Evolutionary conservation across 2,888 invertebrate genomes (phyloP).

Genomic region (Antheraea assamensis): DNA sequence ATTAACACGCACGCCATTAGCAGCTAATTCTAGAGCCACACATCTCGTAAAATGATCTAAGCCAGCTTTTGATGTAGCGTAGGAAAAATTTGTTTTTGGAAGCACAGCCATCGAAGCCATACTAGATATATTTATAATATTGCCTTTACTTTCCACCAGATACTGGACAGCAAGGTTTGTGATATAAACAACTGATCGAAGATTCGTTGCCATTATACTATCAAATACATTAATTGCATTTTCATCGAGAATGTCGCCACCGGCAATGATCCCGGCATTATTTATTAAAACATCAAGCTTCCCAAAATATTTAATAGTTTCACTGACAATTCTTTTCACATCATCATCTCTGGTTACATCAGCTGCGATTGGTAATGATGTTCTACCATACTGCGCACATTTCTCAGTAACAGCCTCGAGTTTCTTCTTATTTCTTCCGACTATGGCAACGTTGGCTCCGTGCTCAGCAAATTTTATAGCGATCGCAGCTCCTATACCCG

Average conservation of each 20-base stretch:
- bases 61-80: slow-evolving; percentile 89
- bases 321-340: slow-evolving; percentile 68
- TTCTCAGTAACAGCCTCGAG: slow-evolving; percentile 34
- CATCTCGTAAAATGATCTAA: slow-evolving; percentile 94
- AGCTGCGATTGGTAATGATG: background rate
- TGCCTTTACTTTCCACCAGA: slow-evolving; percentile 36
- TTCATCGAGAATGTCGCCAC: slow-evolving; percentile 72
- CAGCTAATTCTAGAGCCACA: slow-evolving; percentile 88
- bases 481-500: slow-evolving; percentile 41
- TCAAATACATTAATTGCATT: slow-evolving; percentile 41
- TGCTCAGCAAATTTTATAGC: slow-evolving; percentile 34
- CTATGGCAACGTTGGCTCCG: slow-evolving; percentile 38
- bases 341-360: slow-evolving; percentile 27
- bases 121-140: slow-evolving; percentile 92
- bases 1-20: slow-evolving; percentile 89
- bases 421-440: slow-evolving; percentile 41
- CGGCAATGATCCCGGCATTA: slow-evolving; percentile 28
- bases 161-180: slow-evolving; percentile 37
- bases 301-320: slow-evolving; percentile 84
- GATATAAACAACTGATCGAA: slow-evolving; percentile 42
- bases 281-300: slow-evolving; percentile 88
- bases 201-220: slow-evolving; percentile 39
- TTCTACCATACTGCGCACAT: slow-evolving; percentile 26
- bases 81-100: slow-evolving; percentile 30
- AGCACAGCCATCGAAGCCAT: slow-evolving; percentile 44